A percentile compares a stretch with the other conserved stretches of the same genome.
Conservation (phyloP, 2,113 vertebrate genomes). For the Cavia porcellus region DNA sequence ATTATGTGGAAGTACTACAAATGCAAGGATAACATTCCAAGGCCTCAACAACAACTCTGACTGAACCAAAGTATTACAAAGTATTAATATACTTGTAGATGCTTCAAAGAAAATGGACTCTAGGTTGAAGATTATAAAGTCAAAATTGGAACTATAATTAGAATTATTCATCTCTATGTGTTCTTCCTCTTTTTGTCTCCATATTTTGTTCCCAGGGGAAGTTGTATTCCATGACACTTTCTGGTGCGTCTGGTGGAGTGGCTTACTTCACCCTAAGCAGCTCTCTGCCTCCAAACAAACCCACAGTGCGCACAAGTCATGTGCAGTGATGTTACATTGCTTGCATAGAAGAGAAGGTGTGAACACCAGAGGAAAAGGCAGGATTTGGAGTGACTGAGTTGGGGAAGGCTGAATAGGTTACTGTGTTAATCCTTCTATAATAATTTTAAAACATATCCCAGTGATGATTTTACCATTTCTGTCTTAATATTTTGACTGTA, state of each 20-base stretch:
- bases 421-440: background rate
- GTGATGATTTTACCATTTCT: background rate
- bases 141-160: background rate
- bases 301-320: background rate
- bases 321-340: background rate
- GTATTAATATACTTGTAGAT: background rate
- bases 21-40: background rate
- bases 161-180: background rate
- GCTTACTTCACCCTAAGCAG: background rate
- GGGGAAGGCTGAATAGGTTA: background rate
- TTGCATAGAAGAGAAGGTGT: background rate
- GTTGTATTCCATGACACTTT: background rate
- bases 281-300: too few relatives aligned
- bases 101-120: background rate
- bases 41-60: background rate
- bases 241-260: background rate
- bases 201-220: background rate
- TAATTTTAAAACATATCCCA: background rate
- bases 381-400: background rate
- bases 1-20: background rate
- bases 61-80: too few relatives aligned
- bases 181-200: background rate
- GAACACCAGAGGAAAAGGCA: background rate
- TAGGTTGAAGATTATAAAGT: background rate
- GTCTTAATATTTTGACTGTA: background rate